A percentile compares a stretch with the other conserved stretches of the same genome.
These are phyloP conservation scores for Pachliopta kotzebuea DNA, from an alignment of 2,888 invertebrate species.

Conservation along the genomic window DNA sequence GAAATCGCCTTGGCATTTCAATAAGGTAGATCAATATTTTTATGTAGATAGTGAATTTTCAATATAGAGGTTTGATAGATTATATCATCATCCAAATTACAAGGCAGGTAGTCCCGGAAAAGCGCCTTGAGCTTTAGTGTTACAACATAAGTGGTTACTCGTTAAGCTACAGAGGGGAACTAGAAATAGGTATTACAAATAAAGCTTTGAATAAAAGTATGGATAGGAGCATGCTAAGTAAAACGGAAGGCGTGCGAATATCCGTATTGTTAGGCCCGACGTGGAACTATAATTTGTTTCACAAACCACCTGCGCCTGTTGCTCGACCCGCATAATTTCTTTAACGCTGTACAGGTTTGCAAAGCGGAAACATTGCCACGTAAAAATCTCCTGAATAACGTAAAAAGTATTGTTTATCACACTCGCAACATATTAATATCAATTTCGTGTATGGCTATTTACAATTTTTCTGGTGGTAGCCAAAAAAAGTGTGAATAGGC, in stretches of 20 bases:
- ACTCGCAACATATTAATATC: constrained; percentile 3
- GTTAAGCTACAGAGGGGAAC: too few relatives aligned
- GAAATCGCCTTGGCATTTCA: too few relatives aligned
- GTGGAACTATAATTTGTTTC: constrained; percentile 26
- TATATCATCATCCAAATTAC: too few relatives aligned
- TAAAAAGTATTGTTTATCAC: constrained; percentile 13
- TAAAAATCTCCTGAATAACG: constrained; percentile 34
- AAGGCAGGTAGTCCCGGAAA: too few relatives aligned
- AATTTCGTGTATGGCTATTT: too few relatives aligned
- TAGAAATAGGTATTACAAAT: constrained; percentile 1
- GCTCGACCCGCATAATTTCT: constrained; percentile 35
- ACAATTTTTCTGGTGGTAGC: too few relatives aligned
- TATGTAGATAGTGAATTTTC: too few relatives aligned
- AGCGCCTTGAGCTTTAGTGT: too few relatives aligned
- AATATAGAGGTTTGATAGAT: too few relatives aligned
- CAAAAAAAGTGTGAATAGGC: too few relatives aligned
- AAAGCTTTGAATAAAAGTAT: constrained; percentile 2
- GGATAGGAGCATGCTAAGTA: constrained; percentile 21
- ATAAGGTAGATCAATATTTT: too few relatives aligned
- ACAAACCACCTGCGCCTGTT: constrained; percentile 25
- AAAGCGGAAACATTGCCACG: constrained; percentile 37
- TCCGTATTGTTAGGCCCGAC: constrained; percentile 20
- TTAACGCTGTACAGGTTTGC: constrained; percentile 36
- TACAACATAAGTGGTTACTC: too few relatives aligned
- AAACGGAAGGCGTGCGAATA: constrained; percentile 22